Evolutionary conservation across 1,140 invertebrate species (phyloP).

Genomic region (Adoxophyes honmai): DNA sequence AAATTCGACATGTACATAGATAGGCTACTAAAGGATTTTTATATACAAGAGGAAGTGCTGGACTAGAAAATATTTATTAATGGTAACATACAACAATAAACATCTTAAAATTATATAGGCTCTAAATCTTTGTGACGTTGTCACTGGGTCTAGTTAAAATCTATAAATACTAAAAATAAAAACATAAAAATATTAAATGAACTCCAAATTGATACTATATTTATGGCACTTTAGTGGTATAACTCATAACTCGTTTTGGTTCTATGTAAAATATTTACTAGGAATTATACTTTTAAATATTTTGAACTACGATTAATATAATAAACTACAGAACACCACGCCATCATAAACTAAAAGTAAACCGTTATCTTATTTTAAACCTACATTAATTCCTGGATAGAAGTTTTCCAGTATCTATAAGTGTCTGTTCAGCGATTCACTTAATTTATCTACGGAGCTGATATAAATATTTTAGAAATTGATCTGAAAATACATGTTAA

Average conservation of each 20-base stretch:
- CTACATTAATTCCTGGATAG: too few species aligned
- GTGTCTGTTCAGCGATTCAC: too few species aligned
- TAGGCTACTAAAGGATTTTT: neutral
- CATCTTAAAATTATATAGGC: constrained; percentile 1
- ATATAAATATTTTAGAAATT: too few species aligned
- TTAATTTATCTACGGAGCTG: too few species aligned
- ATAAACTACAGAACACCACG: neutral
- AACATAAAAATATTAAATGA: constrained; percentile 5
- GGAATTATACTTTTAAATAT: too few species aligned
- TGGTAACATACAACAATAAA: constrained; percentile 12
- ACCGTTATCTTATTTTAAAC: too few species aligned
- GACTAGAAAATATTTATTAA: constrained; percentile 15
- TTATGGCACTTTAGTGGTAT: constrained; percentile 3
- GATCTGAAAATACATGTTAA: too few species aligned
- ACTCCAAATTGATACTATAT: neutral
- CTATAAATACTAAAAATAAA: neutral
- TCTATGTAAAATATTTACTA: too few species aligned
- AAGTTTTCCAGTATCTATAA: too few species aligned
- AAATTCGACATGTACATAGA: too few species aligned
- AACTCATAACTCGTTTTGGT: neutral
- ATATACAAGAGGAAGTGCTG: constrained; percentile 4
- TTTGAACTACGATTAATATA: neutral
- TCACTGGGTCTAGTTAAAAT: neutral
- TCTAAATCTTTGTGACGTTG: constrained; percentile 12
- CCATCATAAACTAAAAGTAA: too few species aligned